Evolutionary conservation across 35 echinoderm and acorn worm genomes (phyloP), one percentile per base, ranked within the genome.

Genomic region (Apostichopus japonicus): DNA sequence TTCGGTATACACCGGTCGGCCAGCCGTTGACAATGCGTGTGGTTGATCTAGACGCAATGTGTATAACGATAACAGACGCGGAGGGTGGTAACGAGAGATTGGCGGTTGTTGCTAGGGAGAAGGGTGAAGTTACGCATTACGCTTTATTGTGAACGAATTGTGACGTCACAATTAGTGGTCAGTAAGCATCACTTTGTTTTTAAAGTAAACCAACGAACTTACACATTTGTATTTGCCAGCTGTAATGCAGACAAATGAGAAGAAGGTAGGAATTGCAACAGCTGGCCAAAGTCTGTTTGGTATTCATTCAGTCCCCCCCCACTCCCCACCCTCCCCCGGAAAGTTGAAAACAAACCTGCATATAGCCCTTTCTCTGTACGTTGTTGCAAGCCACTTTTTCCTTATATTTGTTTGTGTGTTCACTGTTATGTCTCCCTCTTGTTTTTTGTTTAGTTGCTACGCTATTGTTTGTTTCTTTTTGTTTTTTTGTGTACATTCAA

Each of bases 21-120:
- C 86, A 89, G 33, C 86, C 86, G 6, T 8, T 89, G 63, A 89
- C 86, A 13, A 65, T 89, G 23, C 56, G 86, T 5, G 16, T 72
- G 10, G 86, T 89, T 23, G 86, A 89, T 89, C 6, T 72, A 9
- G 67, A 89, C 86, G 86, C 86, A 14, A 89, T 89, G 86, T 89
- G 86, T 51, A 89, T 89, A 22, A 73, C 86, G 8, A 89, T 89
- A 89, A 65, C 62, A 54, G 14, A 57, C 4, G 25, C 23, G 5
- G 61, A 89, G 10, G 86, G 44, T 13, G 86, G 10, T 6, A 89
- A 23, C 8, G 86, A 89, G 6, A 67, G 62, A 33, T 72, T 89
- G 33, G 51, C 61, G 15, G 27, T 89, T 33, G 62, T 24, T 72
- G 9, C 59, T 53, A 89, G 86, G 63, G 86, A 65, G 9, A 89